These are phyloP conservation scores for Drosophila orosa DNA, from an alignment of 1,140 invertebrate genomes.

Conservation along the genomic window DNA sequence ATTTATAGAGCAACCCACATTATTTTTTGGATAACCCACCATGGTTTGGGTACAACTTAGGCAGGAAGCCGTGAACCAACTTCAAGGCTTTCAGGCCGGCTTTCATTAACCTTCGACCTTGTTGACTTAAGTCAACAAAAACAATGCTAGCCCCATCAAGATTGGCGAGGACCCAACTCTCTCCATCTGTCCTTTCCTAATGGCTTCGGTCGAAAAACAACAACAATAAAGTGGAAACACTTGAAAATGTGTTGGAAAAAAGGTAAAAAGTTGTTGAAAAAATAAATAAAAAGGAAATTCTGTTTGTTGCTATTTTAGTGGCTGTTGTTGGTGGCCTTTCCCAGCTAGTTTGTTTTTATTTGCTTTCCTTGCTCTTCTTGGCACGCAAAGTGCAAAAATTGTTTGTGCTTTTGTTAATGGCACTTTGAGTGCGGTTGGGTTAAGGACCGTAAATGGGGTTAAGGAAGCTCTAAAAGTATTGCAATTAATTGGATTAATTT, in stretches of 20 bases:
- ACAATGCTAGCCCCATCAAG: constrained; percentile 63
- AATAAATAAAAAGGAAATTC: constrained; percentile 72
- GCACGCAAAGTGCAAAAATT: constrained; percentile 68
- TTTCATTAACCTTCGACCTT: constrained; percentile 78
- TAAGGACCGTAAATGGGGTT: not conserved
- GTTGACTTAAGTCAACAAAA: constrained; percentile 77
- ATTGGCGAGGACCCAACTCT: constrained; percentile 26
- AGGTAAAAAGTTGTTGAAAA: constrained; percentile 75
- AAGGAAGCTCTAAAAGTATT: constrained; percentile 7
- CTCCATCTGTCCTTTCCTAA: constrained; percentile 63
- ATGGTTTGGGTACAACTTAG: constrained; percentile 10
- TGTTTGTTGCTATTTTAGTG: constrained; percentile 47
- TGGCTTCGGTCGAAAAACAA: constrained; percentile 53
- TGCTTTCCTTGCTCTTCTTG: constrained; percentile 54
- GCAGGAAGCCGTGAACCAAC: constrained; percentile 26
- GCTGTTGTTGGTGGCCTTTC: constrained; percentile 34
- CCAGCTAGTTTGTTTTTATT: constrained; percentile 63
- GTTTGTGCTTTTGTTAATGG: constrained; percentile 55
- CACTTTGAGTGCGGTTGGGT: constrained; percentile 49
- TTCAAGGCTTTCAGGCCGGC: constrained; percentile 39
- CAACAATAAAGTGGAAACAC: constrained; percentile 65
- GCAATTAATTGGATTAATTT: constrained; percentile 64
- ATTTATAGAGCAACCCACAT: not conserved
- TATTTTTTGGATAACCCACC: no score
- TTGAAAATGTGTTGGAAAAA: constrained; percentile 73